Base-by-base conservation (phyloP, 1,140 invertebrate genomes). In the Choristoneura fumiferana region DNA sequence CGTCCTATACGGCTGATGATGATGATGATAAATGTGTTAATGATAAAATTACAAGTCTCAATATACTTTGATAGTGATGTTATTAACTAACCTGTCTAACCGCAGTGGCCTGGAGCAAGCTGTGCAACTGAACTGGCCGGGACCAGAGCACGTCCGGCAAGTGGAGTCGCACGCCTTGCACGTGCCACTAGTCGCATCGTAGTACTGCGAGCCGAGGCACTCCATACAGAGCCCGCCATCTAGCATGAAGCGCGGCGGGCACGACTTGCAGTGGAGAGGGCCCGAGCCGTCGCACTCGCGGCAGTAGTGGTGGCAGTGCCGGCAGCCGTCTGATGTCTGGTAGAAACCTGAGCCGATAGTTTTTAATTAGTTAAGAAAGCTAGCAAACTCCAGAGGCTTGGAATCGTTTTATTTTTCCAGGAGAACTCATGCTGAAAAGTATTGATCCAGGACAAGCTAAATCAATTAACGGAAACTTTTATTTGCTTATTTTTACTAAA, bases 241-340 rank as follows among this genome's bases (percentile, higher is more conserved):
- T 0, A 95, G 78, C 93, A 94, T 94, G 63, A 92, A 94, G 55
- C 92, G 92, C 0, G 91, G 78, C 0, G 93, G 93, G 64, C 94
- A 95, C 0, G 94, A 94, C 4, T 92, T 93, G 75, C 94, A 95
- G 57, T 93, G 91, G 17, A 94, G 74, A 1, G 94, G 94, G 0
- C 94, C 94, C 63, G 94, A 94, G 38, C 92, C 95, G 78, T 93
- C 93, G 77, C 95, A 96, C 59, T 95, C 95, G 53, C 93, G 92
- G 78, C 95, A 96, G 71, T 94, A 95, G 76, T 95, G 94, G 89
- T 96, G 95, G 75, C 95, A 96, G 75, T 95, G 95, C 66, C 95
- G 94, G 67, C 95, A 96, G 0, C 95, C 95, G 69, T 92, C 95
- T 34, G 92, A 91, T 0, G 93, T 94, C 76, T 95, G 93, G 80